Evolutionary conservation across 2,888 invertebrate genomes (phyloP).

Genomic region (Conomelus anceps): DNA sequence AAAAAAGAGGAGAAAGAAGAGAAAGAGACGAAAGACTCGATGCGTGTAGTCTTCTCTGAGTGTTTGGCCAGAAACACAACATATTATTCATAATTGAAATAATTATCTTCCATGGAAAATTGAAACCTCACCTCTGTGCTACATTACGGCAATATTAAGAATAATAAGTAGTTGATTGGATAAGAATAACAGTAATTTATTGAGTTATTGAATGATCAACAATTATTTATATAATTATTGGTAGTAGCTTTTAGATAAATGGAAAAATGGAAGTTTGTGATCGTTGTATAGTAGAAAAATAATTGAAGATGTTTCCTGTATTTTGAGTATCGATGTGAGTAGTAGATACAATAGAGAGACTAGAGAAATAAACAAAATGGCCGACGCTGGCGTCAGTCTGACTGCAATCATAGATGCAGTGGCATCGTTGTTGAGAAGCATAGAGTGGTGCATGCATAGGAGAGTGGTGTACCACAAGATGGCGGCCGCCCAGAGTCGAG

Average conservation of each 20-base stretch:
- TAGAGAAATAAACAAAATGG: not conserved
- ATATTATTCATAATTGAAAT: not conserved
- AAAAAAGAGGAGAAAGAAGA: slow-evolving; percentile 6
- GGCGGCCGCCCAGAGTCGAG: not conserved
- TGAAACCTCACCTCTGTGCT: not conserved
- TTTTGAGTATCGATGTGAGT: not conserved
- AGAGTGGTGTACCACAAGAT: not conserved
- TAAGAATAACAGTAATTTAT: not conserved
- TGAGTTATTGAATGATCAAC: not conserved
- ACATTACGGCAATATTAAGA: not conserved
- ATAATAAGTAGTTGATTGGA: not conserved
- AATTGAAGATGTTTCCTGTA: not conserved
- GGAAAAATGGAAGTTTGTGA: not conserved
- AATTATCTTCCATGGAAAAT: not conserved
- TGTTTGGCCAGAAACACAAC: not conserved
- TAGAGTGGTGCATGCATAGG: not conserved
- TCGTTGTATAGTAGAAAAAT: not conserved
- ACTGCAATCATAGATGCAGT: not conserved
- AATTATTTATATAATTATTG: not conserved
- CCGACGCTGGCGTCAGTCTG: not conserved
- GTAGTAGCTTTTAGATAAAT: not conserved
- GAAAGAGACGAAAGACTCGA: not conserved
- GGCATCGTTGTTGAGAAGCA: not conserved
- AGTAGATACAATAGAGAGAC: not conserved
- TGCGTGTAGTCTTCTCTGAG: not conserved